Conservation (phyloP, 2,888 invertebrate genomes). For the Adineta ricciae region DNA sequence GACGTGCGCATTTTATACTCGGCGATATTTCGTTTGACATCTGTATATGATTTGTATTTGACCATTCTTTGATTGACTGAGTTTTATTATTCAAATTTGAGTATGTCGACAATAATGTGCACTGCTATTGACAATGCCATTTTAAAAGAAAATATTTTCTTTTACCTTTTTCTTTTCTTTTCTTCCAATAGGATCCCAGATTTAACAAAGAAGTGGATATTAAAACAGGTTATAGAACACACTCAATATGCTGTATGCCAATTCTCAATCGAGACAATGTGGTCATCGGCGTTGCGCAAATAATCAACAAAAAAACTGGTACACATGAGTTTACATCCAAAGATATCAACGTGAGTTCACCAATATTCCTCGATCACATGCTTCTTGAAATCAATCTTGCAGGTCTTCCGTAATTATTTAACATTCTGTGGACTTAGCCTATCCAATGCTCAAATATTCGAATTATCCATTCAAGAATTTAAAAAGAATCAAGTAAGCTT, state of each 20-base stretch:
- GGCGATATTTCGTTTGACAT: not conserved
- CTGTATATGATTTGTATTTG: not conserved
- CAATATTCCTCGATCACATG: too few species aligned
- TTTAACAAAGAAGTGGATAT: constrained; percentile 60
- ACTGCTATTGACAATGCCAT: not conserved
- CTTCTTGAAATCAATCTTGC: constrained; percentile 36
- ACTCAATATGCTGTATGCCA: constrained; percentile 73
- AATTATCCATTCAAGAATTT: constrained; percentile 53
- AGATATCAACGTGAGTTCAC: not conserved
- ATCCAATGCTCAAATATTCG: constrained; percentile 54
- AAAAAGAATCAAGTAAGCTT: constrained; percentile 48
- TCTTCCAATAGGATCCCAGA: constrained; percentile 66
- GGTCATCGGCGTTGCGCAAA: constrained; percentile 71
- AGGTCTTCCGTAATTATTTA: constrained; percentile 54
- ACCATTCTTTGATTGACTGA: not conserved
- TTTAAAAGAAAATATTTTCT: not conserved
- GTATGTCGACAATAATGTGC: not conserved
- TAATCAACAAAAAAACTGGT: constrained; percentile 61
- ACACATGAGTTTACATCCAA: not conserved
- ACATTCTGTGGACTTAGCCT: constrained; percentile 55
- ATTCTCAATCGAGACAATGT: constrained; percentile 62
- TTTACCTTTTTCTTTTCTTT: not conserved
- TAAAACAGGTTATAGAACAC: constrained; percentile 57
- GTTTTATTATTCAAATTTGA: not conserved
- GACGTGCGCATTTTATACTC: not conserved